Evolutionary conservation across 2,888 invertebrate genomes (phyloP).

Genomic region (Oxyteleia sp.): DNA sequence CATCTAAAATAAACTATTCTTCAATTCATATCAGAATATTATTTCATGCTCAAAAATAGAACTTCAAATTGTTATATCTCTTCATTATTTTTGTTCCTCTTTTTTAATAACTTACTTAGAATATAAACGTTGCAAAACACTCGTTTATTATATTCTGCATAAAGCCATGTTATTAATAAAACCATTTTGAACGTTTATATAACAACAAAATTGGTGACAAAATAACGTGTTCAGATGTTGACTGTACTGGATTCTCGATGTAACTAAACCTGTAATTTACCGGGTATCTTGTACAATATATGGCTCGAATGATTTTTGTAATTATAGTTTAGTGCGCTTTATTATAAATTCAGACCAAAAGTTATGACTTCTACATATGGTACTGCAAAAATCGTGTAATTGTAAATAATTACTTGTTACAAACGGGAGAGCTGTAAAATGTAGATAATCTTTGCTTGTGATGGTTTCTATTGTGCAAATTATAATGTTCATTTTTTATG

Average conservation of each 20-base stretch:
- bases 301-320: constrained; percentile 61
- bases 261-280: constrained; percentile 61
- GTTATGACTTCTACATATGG: constrained; percentile 50
- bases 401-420: constrained; percentile 43
- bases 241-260: constrained; percentile 41
- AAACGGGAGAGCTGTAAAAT: background rate
- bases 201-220: constrained; percentile 33
- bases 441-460: constrained; percentile 19
- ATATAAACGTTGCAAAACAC: background rate
- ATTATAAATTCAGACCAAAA: constrained; percentile 61
- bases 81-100: background rate
- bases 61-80: background rate
- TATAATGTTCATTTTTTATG: no score
- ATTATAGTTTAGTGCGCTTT: constrained; percentile 53
- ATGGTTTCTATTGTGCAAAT: no score
- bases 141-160: background rate
- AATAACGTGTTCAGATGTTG: constrained; percentile 24
- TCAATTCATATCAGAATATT: no score
- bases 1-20: no score
- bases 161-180: constrained; percentile 6
- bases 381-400: constrained; percentile 45
- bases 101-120: constrained; percentile 1
- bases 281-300: constrained; percentile 53
- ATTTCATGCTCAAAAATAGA: no score
- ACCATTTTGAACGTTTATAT: constrained; percentile 8